Conservation (phyloP, 1,140 invertebrate genomes). For the Acromyrmex echinatior region DNA sequence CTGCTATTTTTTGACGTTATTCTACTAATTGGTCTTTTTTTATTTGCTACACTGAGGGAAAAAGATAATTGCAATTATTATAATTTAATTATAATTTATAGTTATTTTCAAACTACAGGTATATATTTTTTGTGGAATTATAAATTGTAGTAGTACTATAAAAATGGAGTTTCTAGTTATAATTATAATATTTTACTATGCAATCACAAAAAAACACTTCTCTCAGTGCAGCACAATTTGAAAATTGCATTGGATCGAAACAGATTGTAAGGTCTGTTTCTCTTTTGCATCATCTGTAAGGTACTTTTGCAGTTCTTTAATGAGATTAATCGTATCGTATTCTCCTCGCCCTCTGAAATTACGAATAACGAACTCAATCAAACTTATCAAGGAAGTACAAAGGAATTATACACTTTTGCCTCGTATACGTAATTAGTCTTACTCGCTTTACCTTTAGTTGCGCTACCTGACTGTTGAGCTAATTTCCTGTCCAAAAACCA, state of each 20-base stretch:
- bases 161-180: too few species aligned
- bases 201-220: too few species aligned
- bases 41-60: too few species aligned
- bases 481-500: slow-evolving; percentile 19
- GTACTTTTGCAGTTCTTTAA: neutral
- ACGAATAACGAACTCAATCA: slow-evolving; percentile 12
- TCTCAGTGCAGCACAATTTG: neutral
- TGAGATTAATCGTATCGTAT: slow-evolving; percentile 1
- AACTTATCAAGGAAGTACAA: slow-evolving; percentile 4
- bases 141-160: too few species aligned
- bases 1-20: neutral
- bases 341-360: neutral
- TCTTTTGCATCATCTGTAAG: neutral
- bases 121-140: too few species aligned
- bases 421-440: neutral
- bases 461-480: neutral
- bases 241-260: neutral
- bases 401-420: neutral
- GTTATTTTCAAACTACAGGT: too few species aligned
- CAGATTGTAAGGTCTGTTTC: neutral
- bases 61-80: too few species aligned
- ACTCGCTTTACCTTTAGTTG: slow-evolving; percentile 4
- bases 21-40: neutral
- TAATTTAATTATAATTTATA: too few species aligned
- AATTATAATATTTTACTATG: too few species aligned